phyloP scores from a whole-genome alignment of 2,113 vertebrate species.

The Cacatua alba region DNA sequence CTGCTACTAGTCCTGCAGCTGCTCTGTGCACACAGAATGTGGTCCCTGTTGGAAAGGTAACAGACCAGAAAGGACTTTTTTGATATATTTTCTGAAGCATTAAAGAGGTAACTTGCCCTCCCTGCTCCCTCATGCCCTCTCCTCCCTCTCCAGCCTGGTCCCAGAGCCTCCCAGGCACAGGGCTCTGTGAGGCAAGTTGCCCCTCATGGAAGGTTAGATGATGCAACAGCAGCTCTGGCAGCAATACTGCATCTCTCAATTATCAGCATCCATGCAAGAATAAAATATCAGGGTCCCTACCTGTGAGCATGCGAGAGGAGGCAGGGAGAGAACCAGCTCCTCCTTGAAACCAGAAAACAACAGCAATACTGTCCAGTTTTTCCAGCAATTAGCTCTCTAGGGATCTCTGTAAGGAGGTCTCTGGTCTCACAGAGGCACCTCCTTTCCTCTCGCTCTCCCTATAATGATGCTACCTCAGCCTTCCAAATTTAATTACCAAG shows the following conservation, averaged over 20 bases:
- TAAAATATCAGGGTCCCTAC: neutral
- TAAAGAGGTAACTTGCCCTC: neutral
- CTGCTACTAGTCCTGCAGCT: neutral
- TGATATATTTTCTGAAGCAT: neutral
- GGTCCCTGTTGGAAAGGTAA: neutral
- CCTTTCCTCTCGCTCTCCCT: neutral
- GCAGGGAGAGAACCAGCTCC: neutral
- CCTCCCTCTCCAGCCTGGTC: neutral
- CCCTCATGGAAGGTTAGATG: neutral
- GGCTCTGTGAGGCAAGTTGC: neutral
- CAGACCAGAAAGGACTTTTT: neutral
- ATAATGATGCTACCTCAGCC: neutral
- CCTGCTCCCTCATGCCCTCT: neutral
- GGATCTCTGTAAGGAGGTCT: neutral
- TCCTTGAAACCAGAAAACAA: neutral
- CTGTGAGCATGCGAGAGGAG: neutral
- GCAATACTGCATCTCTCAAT: neutral
- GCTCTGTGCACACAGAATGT: neutral
- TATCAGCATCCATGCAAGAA: neutral
- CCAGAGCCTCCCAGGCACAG: neutral
- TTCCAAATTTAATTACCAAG: conserved; percentile 52
- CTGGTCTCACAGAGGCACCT: neutral
- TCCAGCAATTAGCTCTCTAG: neutral
- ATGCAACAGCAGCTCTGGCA: neutral
- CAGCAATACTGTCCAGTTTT: neutral